Base-by-base conservation (phyloP, 2,797 vertebrate genomes). In the Telmatherina bonti region DNA sequence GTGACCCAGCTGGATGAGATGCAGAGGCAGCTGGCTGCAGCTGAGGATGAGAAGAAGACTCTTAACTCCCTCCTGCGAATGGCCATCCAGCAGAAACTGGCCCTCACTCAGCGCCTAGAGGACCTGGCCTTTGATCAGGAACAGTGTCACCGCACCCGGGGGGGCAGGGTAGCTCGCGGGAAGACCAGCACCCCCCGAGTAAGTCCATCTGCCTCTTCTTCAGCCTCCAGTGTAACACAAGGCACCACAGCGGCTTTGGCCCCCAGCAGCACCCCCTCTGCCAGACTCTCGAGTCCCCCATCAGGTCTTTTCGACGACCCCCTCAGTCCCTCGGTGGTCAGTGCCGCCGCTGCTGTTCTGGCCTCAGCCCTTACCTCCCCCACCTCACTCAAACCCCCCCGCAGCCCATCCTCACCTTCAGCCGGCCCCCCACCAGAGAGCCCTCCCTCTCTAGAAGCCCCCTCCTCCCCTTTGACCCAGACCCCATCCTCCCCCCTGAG, bases 41-140 rank as follows among this genome's bases (percentile, higher is more conserved):
- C 98, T 0, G 98, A 99, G 91, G 98, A 99, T 4, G 98, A 99
- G 93, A 99, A 99, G 95, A 99, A 98, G 94, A 99, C 97, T 2
- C 91, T 99, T 45, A 99, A 99, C 92, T 98, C 97, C 67, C 95
- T 99, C 79, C 93, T 99, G 78, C 94, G 96, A n/a, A n/a, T n/a
- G n/a, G n/a, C n/a, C n/a, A n/a, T n/a, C n/a, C n/a, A n/a, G n/a
- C n/a, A n/a, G n/a, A 65, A 99, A 84, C 94, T 99, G 76, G 97
- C 98, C 64, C 96, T 99, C 63, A 99, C 98, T 0, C 98, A 99
- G 90, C 94, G 97, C 5, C 93, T 99, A 82, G 98, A 99, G 91
- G 98, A 99, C 90, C 92, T 99, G 92, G 97, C 97, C 88, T 97
- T 98, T 5, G 97, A 99, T 88, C 96, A 98, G 0, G 97, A 99